These are phyloP conservation scores for Ptychadena robeensis DNA, from an alignment of 2,797 vertebrate species.

Conservation along the genomic window DNA sequence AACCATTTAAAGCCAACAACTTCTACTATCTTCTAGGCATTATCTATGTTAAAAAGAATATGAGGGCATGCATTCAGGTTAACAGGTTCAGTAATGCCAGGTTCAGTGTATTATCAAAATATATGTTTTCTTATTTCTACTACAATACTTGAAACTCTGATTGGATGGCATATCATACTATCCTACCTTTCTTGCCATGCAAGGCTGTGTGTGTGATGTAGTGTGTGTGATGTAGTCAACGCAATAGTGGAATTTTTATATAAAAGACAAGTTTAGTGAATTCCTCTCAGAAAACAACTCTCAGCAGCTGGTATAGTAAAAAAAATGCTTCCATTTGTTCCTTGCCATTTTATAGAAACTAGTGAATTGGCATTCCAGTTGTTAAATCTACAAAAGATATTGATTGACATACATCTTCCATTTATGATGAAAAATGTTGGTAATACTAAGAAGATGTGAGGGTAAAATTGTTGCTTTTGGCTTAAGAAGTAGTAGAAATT, in stretches of 20 bases:
- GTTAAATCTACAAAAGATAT: conserved; percentile 23
- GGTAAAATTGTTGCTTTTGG: conserved; percentile 33
- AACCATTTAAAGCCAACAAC: too few species aligned
- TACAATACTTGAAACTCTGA: too few species aligned
- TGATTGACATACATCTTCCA: conserved; percentile 9
- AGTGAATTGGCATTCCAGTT: conserved; percentile 3
- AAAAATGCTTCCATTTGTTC: not conserved
- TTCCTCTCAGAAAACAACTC: not conserved
- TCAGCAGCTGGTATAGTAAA: not conserved
- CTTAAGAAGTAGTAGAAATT: conserved; percentile 38
- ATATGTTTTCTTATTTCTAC: too few species aligned
- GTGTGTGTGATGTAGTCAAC: not conserved
- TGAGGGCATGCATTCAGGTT: too few species aligned
- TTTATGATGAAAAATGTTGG: conserved; percentile 20
- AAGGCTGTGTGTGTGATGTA: not conserved
- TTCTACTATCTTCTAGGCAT: too few species aligned
- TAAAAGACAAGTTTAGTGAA: not conserved
- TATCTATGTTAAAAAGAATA: too few species aligned
- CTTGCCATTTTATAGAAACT: not conserved
- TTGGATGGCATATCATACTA: too few species aligned
- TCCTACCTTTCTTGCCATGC: too few species aligned
- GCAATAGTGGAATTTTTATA: not conserved
- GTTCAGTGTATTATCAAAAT: too few species aligned
- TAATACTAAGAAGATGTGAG: conserved; percentile 2
- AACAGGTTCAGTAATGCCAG: too few species aligned